Conservation (phyloP, 2,888 invertebrate species). For the Chrysodeixis includens region DNA sequence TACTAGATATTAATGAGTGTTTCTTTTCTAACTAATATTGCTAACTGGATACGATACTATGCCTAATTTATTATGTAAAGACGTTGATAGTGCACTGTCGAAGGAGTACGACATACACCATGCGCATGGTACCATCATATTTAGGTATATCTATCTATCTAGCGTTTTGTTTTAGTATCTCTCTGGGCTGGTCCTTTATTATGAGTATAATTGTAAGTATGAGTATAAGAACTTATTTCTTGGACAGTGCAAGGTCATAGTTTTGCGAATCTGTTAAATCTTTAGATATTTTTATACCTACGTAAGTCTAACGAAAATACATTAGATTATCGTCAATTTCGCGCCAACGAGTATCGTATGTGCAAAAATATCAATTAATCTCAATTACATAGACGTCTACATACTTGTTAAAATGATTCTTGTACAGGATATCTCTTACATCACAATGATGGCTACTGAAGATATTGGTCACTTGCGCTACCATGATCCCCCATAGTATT, state of each 20-base stretch:
- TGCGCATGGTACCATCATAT: conserved; percentile 7
- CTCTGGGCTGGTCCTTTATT: conserved; percentile 43
- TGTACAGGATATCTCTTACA: conserved; percentile 14
- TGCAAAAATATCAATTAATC: conserved; percentile 45
- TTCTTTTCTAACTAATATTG: conserved; percentile 42
- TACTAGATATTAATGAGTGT: conserved; percentile 56
- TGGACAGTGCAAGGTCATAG: conserved; percentile 31
- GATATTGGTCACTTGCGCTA: neutral
- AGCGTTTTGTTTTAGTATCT: conserved; percentile 22
- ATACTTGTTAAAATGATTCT: conserved; percentile 15
- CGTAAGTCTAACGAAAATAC: conserved; percentile 32
- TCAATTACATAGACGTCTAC: conserved; percentile 52
- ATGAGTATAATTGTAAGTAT: conserved; percentile 14
- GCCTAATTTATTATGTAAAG: conserved; percentile 20
- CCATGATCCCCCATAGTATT: neutral
- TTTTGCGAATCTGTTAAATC: conserved; percentile 32
- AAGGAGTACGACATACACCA: conserved; percentile 11
- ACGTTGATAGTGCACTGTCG: conserved; percentile 30
- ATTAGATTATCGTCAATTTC: conserved; percentile 62
- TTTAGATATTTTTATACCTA: conserved; percentile 49
- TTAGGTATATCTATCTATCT: conserved; percentile 13
- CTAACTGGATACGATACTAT: conserved; percentile 22
- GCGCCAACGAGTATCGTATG: conserved; percentile 47
- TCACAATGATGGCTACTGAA: conserved; percentile 5
- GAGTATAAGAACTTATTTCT: conserved; percentile 14